Conservation (phyloP, 2,888 invertebrate genomes). For the Drepanosiphum platanoidis region DNA sequence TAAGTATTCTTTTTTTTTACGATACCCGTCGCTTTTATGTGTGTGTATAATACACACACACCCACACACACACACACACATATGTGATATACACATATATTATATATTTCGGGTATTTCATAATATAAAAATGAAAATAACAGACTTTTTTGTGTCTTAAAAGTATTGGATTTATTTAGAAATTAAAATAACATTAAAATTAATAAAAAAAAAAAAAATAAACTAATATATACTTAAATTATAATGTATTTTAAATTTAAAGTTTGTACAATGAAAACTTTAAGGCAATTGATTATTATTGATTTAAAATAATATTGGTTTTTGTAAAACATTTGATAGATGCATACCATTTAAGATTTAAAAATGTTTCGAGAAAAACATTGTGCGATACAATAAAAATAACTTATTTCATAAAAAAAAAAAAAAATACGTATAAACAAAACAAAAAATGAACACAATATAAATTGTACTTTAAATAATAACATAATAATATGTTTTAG, state of each 20-base stretch:
- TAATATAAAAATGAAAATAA: too few relatives aligned
- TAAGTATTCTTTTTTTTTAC: too few relatives aligned
- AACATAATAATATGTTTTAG: too few relatives aligned
- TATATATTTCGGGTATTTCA: too few relatives aligned
- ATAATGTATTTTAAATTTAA: not conserved
- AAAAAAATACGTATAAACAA: not conserved
- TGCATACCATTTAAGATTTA: not conserved
- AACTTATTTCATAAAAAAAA: not conserved
- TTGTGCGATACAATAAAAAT: not conserved
- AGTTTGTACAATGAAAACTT: not conserved
- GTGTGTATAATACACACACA: too few relatives aligned
- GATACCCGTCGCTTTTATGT: too few relatives aligned
- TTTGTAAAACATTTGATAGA: not conserved
- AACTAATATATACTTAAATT: not conserved
- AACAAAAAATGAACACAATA: not conserved
- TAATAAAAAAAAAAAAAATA: not conserved
- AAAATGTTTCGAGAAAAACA: not conserved
- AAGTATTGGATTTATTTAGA: not conserved
- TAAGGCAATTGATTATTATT: not conserved
- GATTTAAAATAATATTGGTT: not conserved
- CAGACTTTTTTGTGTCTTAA: too few relatives aligned
- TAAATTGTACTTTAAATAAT: too few relatives aligned
- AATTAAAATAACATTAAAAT: not conserved
- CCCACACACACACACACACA: too few relatives aligned
- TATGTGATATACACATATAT: too few relatives aligned